Conservation (phyloP, 2,888 invertebrate genomes). For the Lepidonotus clava region DNA sequence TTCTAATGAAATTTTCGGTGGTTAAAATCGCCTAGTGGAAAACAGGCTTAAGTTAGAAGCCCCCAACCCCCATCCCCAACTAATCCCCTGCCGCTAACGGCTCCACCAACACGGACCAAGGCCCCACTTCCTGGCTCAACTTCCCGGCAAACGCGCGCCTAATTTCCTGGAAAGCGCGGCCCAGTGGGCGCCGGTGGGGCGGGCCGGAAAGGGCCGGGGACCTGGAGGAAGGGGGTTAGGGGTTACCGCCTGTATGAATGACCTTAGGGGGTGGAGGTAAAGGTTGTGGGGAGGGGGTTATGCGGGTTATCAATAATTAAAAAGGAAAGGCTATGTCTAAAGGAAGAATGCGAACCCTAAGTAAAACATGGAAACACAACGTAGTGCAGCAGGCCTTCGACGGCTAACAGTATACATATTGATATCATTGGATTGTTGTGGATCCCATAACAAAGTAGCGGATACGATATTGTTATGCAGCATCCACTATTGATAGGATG, state of each 20-base stretch:
- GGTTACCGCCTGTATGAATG: too few relatives aligned
- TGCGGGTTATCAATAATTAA: neutral
- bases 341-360: too few relatives aligned
- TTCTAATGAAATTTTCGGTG: too few relatives aligned
- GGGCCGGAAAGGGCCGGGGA: neutral
- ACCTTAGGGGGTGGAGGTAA: too few relatives aligned
- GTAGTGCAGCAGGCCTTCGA: too few relatives aligned
- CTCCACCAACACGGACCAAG: neutral
- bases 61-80: neutral
- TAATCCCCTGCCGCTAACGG: conserved; percentile 1
- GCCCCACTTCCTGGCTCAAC: conserved; percentile 32
- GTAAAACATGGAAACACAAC: too few relatives aligned
- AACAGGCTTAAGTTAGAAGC: neutral
- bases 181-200: neutral
- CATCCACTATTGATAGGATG: too few relatives aligned
- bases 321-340: neutral
- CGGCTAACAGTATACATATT: too few relatives aligned
- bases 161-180: conserved; percentile 34
- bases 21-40: neutral
- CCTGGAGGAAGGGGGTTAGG: neutral
- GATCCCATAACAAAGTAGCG: too few relatives aligned
- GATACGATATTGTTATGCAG: too few relatives aligned
- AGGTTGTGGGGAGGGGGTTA: neutral
- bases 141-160: conserved; percentile 32
- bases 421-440: too few relatives aligned